These are phyloP conservation scores for Hippocampus kuda DNA, from an alignment of 2,797 vertebrate species.

Conservation along the genomic window DNA sequence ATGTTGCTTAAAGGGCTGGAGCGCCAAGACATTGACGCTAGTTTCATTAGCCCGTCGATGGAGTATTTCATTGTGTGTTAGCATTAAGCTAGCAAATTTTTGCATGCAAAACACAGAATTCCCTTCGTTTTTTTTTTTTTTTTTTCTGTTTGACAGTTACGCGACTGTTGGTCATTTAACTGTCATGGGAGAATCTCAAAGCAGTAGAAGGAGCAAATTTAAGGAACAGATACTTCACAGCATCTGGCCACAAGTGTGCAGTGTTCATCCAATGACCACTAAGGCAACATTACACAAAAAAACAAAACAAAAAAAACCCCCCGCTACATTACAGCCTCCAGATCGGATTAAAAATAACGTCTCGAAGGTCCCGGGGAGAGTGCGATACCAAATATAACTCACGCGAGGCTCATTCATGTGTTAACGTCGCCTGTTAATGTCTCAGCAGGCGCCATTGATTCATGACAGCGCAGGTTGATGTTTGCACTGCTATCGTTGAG, in stretches of 20 bases:
- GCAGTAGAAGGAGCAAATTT: too few species aligned
- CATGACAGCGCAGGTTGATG: conserved; percentile 14
- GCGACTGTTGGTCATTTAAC: too few species aligned
- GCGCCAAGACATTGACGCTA: background rate
- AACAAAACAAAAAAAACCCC: conserved; percentile 12
- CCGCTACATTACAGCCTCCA: conserved; percentile 27
- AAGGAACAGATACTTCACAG: too few species aligned
- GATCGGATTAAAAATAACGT: conserved; percentile 44
- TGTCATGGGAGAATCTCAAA: too few species aligned
- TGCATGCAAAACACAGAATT: too few species aligned
- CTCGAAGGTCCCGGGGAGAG: conserved; percentile 36
- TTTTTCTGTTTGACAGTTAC: background rate
- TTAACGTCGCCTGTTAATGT: conserved; percentile 42
- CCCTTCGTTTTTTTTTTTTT: too few species aligned
- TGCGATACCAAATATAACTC: conserved; percentile 48
- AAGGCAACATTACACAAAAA: conserved; percentile 25
- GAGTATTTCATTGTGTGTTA: background rate
- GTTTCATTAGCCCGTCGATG: background rate
- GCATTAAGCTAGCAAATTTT: background rate
- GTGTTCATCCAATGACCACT: background rate
- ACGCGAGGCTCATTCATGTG: conserved; percentile 26
- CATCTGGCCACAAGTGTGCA: background rate
- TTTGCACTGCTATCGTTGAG: conserved; percentile 11
- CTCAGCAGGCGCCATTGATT: conserved; percentile 28
- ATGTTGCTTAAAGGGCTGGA: background rate